Base-by-base conservation (phyloP, 2,888 invertebrate species). In the Crematogaster levior region DNA sequence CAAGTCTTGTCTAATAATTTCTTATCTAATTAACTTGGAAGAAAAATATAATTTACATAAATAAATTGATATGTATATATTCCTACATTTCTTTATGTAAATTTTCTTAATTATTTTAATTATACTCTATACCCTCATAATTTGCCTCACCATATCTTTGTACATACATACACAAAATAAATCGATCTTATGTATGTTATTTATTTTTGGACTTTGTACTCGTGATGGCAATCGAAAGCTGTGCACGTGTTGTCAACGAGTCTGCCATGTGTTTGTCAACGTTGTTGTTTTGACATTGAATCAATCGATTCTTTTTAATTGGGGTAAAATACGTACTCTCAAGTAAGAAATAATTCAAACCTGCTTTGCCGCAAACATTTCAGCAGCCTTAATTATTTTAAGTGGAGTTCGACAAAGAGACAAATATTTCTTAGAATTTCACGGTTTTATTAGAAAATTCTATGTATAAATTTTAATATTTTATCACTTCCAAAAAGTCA, bases 231-330 rank as follows among this genome's bases (percentile, higher is more conserved):
- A 61, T 46, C 46, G 7, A 61, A 74, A 46, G 34, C 6, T 4
- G 12, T 21, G 18, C 21, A 24, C 74, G 12, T n/a, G 61, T 24
- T 15, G 21, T 74, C 61, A 15, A 58, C 30, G 21, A 15, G 46
- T 12, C 15, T 37, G 24, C 40, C 37, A 72, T 18, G 9, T 15
- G 60, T 30, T 61, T 61, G 10, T 34, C 61, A 74, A 24, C 21
- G n/a, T n/a, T n/a, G n/a, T n/a, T n/a, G n/a, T n/a, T n/a, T n/a
- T n/a, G n/a, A n/a, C n/a, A 63, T 37, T 10, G 24, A 30, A 61
- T 43, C n/a, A 34, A 74, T 61, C 48, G 61, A 74, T 74, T 53
- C 51, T 53, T 70, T 53, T 24, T 61, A 30, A 74, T 61, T 10
- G 10, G 7, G 18, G 6, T 48, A 61, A 60, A 74, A 40, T 74